A percentile compares a stretch with the other conserved stretches of the same genome.
phyloP scores from a whole-genome alignment of 2,888 invertebrate genomes.

The Seladonia tumulorum region DNA sequence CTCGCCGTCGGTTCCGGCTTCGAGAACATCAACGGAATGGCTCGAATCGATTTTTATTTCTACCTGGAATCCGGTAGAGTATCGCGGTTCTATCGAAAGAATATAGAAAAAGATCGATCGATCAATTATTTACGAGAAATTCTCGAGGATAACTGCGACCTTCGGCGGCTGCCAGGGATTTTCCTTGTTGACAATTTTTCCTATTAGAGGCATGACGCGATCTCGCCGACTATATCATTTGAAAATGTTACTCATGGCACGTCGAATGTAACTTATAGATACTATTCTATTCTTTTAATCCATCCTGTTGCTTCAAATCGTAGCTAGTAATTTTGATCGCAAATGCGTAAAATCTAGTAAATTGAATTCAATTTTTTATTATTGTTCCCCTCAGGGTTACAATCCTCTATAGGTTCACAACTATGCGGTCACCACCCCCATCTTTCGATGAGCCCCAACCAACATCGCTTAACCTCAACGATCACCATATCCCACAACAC shows the following conservation, averaged over 20 bases:
- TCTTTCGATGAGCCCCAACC: no score
- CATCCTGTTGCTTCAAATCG: no score
- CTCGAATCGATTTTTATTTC: not conserved
- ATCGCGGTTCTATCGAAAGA: conserved; percentile 11
- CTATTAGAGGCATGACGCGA: not conserved
- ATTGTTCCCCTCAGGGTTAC: no score
- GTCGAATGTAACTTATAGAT: no score
- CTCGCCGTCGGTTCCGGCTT: not conserved
- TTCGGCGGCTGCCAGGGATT: conserved; percentile 39
- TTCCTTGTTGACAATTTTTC: conserved; percentile 26
- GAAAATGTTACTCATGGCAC: not conserved
- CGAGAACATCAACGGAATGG: not conserved
- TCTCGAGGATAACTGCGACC: conserved; percentile 41
- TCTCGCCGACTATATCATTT: not conserved
- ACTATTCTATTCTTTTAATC: no score
- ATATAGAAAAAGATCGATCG: conserved; percentile 14
- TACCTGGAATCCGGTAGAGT: conserved; percentile 45
- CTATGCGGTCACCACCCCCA: no score
- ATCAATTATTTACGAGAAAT: conserved; percentile 66
- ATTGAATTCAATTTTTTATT: no score
- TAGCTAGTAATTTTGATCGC: no score
- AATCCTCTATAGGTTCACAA: no score
- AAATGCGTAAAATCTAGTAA: no score
- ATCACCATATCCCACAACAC: no score
- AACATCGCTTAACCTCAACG: no score